Base-by-base conservation (phyloP, 2,113 vertebrate genomes). In the Microcebus griseorufus region DNA sequence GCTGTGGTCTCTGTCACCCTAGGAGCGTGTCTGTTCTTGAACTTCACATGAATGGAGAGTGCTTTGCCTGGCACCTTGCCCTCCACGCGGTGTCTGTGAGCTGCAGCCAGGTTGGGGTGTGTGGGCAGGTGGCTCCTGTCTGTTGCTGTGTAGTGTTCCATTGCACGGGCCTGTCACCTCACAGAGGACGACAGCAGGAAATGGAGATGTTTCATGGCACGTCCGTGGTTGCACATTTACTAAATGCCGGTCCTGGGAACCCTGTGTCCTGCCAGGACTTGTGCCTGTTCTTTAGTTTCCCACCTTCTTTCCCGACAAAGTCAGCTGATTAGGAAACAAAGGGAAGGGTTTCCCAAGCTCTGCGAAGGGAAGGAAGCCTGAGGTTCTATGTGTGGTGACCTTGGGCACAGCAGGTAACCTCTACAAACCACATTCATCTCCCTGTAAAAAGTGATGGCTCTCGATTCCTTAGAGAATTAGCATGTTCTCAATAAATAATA, bases 191-290 rank as follows among this genome's bases (percentile, higher is more conserved):
- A 13, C 14, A 27, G 45, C 12, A 18, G 51, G 11, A 0, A 0
- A 0, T 7, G 6, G n/a, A n/a, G n/a, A 27, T 0, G 0, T n/a
- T 29, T 39, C 0, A 1, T 8, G 58, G 48, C 5, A 0, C 2
- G 27, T 32, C 80, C 12, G 1, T 0, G 1, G 18, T 8, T 9
- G 23, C n/a, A 10, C 13, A 9, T 23, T 32, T 42, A 72, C 29
- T n/a, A 32, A 51, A 34, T 0, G 13, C 27, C 34, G n/a, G 2
- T 1, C 1, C 60, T 5, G 55, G n/a, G n/a, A 67, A 2, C 29
- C 16, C 58, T 5, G 12, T 1, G 1, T 73, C 51, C 20, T 72
- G 23, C 3, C 8, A 27, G 27, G 37, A 22, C 55, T 13, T 23
- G 42, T 29, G 64, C 27, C 20, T 25, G 6, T 39, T 23, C 60